Evolutionary conservation across 2,888 invertebrate species (phyloP), one percentile per base, ranked within the genome.

Genomic region (Sesamia inferens): DNA sequence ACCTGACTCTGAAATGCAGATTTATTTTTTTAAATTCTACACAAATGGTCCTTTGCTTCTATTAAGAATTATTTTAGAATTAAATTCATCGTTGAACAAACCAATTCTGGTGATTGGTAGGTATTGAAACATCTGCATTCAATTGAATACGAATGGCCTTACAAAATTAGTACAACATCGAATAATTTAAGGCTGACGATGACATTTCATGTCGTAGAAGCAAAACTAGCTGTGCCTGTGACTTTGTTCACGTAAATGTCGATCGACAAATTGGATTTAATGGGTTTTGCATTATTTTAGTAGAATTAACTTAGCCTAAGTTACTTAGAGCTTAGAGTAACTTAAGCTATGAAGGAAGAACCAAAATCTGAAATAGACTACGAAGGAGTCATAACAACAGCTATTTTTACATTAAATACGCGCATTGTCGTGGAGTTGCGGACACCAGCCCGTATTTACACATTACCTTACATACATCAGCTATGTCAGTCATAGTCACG

Each of bases 101-200:
- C 57, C 22, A 78, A 70, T 71, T 39, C 44, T 77, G 71, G 55
- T 55, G 47, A 55, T 31, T 3, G 5, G 55, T 70, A 62, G 61
- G 70, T 55, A 76, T 62, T 22, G 78, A 57, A 78, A 48, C 71
- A 76, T 76, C 66, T 69, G 75, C 51, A 51, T 68, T 68, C 61
- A 63, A 74, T 70, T 66, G 51, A 76, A 63, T 47, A 59, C 14
- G 5, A 78, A 71, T 78, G 78, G 48, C 75, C 62, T 75, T 78
- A 58, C 57, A 39, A 76, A 74, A 55, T 55, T 51, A 71, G 64
- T 65, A 31, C 54, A 71, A 61, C 58, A 7, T 72, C 13, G 22
- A 22, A 69, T 55, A 77, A 62, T 71, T 65, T 71, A 71, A 63
- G 63, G 44, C 44, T 57, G 55, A 16, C 19, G 22, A 61, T 44